Evolutionary conservation across 2,113 vertebrate genomes (phyloP), one percentile per base, ranked within the genome.

Genomic region (Theristicus caerulescens): DNA sequence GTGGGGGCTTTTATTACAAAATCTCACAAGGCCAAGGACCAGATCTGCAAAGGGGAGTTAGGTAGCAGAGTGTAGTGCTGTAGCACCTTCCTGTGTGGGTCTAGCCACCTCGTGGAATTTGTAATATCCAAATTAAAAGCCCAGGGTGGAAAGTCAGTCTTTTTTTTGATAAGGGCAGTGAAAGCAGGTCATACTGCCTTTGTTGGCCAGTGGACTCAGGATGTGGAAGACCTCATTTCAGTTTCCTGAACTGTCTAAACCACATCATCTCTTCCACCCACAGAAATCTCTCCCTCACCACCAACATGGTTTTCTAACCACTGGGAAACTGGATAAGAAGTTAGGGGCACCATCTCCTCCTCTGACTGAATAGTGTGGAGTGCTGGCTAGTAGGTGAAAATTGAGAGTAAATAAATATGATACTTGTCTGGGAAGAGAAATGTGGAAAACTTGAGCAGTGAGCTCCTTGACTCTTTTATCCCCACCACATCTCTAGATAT

Each of bases 171-270:
- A 64, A 47, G 5, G 4, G 4, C 7, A 87, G 10, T 9, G 64
- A 92, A 90, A 86, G 5, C 15, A 69, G 17, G 32, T 34, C 16
- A 31, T 27, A 27, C 2, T 54, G 72, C 10, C 13, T 69, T 87
- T 76, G 16, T 8, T 82, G 38, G 44, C 4, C 29, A 67, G 31
- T 32, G 27, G 67, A 42, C 6, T 40, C 71, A 59, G 59, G 72
- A 84, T 84, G 72, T 31, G 47, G 69, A 94, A 74, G 42, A 78
- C 46, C 59, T 86, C 38, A 67, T 66, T 93, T 87, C 67, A 91
- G 13, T 74, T 94, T 73, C 47, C 52, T 82, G 10, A 15, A 27
- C 42, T 78, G n/a, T 58, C 64, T 91, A 93, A 93, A 89, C n/a
- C 69, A 84, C 59, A 34, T 66, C 27, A 74, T 85, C 66, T 65